Base-by-base conservation (phyloP, 1,140 invertebrate genomes). In the Drosophila parvula region DNA sequence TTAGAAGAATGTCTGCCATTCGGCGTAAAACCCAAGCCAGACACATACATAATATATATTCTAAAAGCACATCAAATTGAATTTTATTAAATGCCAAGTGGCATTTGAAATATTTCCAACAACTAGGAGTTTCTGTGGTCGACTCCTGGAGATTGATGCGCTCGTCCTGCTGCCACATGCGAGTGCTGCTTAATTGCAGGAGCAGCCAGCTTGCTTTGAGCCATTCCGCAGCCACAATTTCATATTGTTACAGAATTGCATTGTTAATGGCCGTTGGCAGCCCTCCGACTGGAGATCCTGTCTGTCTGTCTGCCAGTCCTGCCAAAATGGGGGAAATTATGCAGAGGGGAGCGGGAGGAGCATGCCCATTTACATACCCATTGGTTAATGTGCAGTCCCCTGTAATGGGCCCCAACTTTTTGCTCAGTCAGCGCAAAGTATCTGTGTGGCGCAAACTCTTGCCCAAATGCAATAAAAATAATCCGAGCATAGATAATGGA, bases 151-250 rank as follows among this genome's bases (percentile, higher is more conserved):
- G 69, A 88, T 85, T 88, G 82, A 85, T 86, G 68, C 58, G 48
- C 51, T 45, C 16, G 22, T 28, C 44, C 32, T 40, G 50, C 44
- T 36, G 51, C 48, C 68, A 69, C 51, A 71, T 65, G 59, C 56
- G 48, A 74, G 44, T 41, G n/a, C 65, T 76, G 83, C 70, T 76
- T 88, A 88, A 88, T 88, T 86, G 79, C 85, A 67, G 63, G 63
- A 47, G 51, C 48, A 61, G 45, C 56, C 48, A 68, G 56, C 43
- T 50, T 32, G 48, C 50, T 69, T 64, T 64, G 45, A 65, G 69
- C 22, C 43, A 75, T 86, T 81, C 68, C 67, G 44, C 50, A 78
- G 47, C 60, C 75, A 60, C 71, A 78, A 55, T 75, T 79, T 81
- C 60, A 79, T 82, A 82, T 74, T 78, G 83, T 78, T 71, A 47